phyloP scores from a whole-genome alignment of 2,888 invertebrate species.

The Vanessa cardui region DNA sequence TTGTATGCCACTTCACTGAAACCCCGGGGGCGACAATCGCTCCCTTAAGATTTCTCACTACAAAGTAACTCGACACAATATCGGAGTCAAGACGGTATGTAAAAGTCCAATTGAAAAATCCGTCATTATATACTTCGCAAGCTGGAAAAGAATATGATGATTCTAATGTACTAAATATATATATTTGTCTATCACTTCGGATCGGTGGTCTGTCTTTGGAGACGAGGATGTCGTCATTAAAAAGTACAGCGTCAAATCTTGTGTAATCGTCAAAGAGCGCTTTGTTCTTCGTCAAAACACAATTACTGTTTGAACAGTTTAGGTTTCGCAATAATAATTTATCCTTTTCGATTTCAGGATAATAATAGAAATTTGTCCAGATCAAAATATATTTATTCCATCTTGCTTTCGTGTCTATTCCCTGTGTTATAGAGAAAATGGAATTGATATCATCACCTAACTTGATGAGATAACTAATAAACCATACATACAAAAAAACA shows the following conservation, averaged over 20 bases:
- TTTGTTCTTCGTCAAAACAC: slow-evolving; percentile 51
- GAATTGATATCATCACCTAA: slow-evolving; percentile 41
- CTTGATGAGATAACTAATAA: slow-evolving; percentile 38
- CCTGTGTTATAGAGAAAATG: slow-evolving; percentile 23
- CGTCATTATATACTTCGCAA: slow-evolving; percentile 56
- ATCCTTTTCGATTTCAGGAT: slow-evolving; percentile 23
- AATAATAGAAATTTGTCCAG: slow-evolving; percentile 43
- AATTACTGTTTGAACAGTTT: slow-evolving; percentile 50
- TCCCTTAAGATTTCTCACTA: slow-evolving; percentile 50
- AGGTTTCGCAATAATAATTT: slow-evolving; percentile 31
- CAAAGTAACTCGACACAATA: slow-evolving; percentile 57
- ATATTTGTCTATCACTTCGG: slow-evolving; percentile 49
- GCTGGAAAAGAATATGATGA: slow-evolving; percentile 52
- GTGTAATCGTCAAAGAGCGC: slow-evolving; percentile 43
- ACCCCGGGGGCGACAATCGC: slow-evolving; percentile 54
- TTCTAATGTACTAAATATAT: slow-evolving; percentile 56
- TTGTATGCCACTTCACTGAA: slow-evolving; percentile 47
- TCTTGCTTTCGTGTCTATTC: slow-evolving; percentile 11
- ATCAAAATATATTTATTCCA: slow-evolving; percentile 48
- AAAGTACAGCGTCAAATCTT: slow-evolving; percentile 55
- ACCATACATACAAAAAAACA: slow-evolving; percentile 43
- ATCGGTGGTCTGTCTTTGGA: slow-evolving; percentile 42
- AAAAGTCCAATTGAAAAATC: slow-evolving; percentile 65
- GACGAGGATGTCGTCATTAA: slow-evolving; percentile 46
- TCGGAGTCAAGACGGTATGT: slow-evolving; percentile 64